Conservation (phyloP, 2,797 vertebrate genomes). For the Sphenopsis melanotis region DNA sequence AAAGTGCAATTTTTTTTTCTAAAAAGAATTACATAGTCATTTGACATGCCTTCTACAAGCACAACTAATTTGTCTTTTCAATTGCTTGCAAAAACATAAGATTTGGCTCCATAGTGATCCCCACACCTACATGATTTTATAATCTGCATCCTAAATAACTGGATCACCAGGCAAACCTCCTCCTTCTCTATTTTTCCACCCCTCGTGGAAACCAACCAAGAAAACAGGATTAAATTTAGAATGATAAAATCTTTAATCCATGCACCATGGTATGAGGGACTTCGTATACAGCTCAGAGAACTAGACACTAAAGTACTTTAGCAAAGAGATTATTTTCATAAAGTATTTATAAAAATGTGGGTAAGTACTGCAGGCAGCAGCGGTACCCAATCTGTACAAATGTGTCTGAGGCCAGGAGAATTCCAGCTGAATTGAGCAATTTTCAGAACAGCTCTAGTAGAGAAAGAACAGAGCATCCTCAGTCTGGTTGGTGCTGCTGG, state of each 20-base stretch:
- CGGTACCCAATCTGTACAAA: not conserved
- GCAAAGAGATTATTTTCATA: conserved; percentile 48
- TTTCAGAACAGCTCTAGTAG: not conserved
- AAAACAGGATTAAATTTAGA: conserved; percentile 60
- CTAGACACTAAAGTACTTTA: conserved; percentile 26
- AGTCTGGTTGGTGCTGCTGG: not conserved
- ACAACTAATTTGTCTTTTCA: not conserved
- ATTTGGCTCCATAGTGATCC: not conserved
- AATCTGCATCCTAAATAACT: conserved; percentile 13
- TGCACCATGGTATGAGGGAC: not conserved
- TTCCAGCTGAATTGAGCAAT: not conserved
- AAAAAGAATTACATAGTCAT: not conserved
- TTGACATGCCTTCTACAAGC: not conserved
- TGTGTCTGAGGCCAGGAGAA: not conserved
- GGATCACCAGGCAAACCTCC: conserved; percentile 52
- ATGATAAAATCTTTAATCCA: conserved; percentile 55
- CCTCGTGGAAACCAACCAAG: conserved; percentile 31
- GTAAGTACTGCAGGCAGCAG: conserved; percentile 36
- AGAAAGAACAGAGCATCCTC: not conserved
- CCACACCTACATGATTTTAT: conserved; percentile 12
- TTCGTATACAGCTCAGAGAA: conserved; percentile 15
- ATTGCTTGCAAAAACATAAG: not conserved
- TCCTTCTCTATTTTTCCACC: conserved; percentile 26
- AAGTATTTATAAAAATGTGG: conserved; percentile 32
- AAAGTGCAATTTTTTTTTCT: not conserved